Conservation (phyloP, 2,888 invertebrate genomes). For the Agrenia bidenticulata region DNA sequence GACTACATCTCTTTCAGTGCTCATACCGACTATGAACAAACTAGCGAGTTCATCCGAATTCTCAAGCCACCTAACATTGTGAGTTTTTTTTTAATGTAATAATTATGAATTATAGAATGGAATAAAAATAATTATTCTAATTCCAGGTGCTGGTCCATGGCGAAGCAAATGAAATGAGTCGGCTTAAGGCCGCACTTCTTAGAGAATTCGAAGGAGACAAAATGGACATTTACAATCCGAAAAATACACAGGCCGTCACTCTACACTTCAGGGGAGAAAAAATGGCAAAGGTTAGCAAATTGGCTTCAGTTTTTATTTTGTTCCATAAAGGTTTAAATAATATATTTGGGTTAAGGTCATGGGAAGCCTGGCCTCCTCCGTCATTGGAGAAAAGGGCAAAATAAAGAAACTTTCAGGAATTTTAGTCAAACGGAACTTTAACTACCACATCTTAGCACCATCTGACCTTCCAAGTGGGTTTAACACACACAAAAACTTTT, state of each 20-base stretch:
- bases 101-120: too few species aligned
- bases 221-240: slow-evolving; percentile 91
- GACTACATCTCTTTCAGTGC: slow-evolving; percentile 99
- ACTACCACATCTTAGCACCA: slow-evolving; percentile 91
- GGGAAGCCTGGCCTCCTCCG: slow-evolving; percentile 73
- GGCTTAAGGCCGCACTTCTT: slow-evolving; percentile 89
- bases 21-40: slow-evolving; percentile 97
- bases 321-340: too few species aligned
- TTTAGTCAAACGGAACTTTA: slow-evolving; percentile 94
- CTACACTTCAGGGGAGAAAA: slow-evolving; percentile 96
- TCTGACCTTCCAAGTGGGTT: slow-evolving; percentile 80
- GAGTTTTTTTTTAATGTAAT: too few species aligned
- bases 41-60: slow-evolving; percentile 92
- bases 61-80: slow-evolving; percentile 95
- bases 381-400: slow-evolving; percentile 72
- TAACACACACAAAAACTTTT: neutral
- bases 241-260: slow-evolving; percentile 90
- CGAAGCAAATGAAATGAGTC: slow-evolving; percentile 97
- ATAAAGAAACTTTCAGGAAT: slow-evolving; percentile 84
- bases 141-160: slow-evolving; percentile 90
- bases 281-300: slow-evolving; percentile 72
- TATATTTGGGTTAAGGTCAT: too few species aligned
- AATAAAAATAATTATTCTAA: too few species aligned
- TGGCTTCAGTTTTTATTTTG: too few species aligned
- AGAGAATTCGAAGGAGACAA: slow-evolving; percentile 81